Evolutionary conservation across 2,797 vertebrate species (phyloP), one percentile per base, ranked within the genome.

Genomic region (Euthynnus affinis): DNA sequence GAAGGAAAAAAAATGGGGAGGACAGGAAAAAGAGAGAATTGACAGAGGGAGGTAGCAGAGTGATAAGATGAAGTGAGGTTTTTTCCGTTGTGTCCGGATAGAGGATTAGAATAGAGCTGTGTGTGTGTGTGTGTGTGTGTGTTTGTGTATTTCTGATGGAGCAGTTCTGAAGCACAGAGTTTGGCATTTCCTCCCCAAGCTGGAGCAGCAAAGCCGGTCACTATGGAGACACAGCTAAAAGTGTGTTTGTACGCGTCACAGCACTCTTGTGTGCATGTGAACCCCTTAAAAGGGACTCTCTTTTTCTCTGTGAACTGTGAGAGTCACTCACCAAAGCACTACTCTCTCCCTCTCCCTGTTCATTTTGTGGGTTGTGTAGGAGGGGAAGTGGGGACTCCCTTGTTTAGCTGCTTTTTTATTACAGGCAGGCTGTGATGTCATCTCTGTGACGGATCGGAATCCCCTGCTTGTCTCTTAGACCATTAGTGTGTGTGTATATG

Each of bases 371-470:
- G 76, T 75, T 56, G 72, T 78, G 86, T 71, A 46, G 57, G 71
- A 81, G 71, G 66, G 87, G 78, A 84, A 84, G 84, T 60, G 81
- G 93, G 91, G 89, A 94, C 89, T 92, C 93, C 93, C 91, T 92
- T 89, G 84, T 89, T 90, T 83, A 57, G 83, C 79, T 67, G 42
- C 72, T 84, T 84, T 83, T 82, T 80, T 81, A 74, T 85, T 76
- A 48, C 74, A 78, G 70, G 73, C 77, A 85, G 71, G 57, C 84
- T 87, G 87, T 93, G 93, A 94, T 93, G 93, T 93, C 92, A 93
- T 90, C 68, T 75, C 74, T 87, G 87, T 93, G 91, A 92, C 88
- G 71, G 89, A 89, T 92, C 2, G 91, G 93, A 83, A 94, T 94
- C 74, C 92, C 93, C 92, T 89, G 78, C 80, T 83, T 52, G 81